phyloP scores from a whole-genome alignment of 2,888 invertebrate genomes.

The Clusia tigrina region DNA sequence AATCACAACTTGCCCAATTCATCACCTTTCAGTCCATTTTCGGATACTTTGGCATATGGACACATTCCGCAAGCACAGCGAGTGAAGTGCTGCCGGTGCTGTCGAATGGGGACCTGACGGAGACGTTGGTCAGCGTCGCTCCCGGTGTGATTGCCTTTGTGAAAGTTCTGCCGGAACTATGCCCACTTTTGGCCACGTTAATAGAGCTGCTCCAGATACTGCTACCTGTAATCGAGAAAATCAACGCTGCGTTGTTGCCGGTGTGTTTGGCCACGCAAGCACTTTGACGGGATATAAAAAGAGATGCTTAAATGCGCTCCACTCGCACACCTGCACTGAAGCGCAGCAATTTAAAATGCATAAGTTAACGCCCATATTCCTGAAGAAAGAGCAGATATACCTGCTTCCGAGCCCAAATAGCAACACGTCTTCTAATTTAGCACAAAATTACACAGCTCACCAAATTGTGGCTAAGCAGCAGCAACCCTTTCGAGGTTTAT shows the following conservation, averaged over 20 bases:
- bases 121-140: too few relatives aligned
- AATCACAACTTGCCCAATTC: too few relatives aligned
- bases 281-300: too few relatives aligned
- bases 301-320: too few relatives aligned
- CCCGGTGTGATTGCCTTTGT: neutral
- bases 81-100: too few relatives aligned
- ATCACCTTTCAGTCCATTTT: too few relatives aligned
- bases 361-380: neutral
- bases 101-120: too few relatives aligned
- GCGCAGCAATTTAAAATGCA: neutral
- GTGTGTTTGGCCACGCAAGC: too few relatives aligned
- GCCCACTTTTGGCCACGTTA: neutral
- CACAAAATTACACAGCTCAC: constrained; percentile 1
- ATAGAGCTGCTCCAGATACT: neutral
- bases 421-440: constrained; percentile 6
- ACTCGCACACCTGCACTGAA: too few relatives aligned
- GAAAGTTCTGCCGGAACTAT: neutral
- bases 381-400: neutral
- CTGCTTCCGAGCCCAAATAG: neutral
- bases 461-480: neutral
- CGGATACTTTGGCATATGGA: too few relatives aligned
- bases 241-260: neutral
- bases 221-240: neutral
- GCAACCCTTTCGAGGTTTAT: neutral
- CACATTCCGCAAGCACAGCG: too few relatives aligned